Percentiles rank a stretch among this genome's conserved stretches.
These are phyloP conservation scores for Heliocidaris tuberculata DNA, from an alignment of 35 echinoderm and acorn worm genomes.

Conservation along the genomic window DNA sequence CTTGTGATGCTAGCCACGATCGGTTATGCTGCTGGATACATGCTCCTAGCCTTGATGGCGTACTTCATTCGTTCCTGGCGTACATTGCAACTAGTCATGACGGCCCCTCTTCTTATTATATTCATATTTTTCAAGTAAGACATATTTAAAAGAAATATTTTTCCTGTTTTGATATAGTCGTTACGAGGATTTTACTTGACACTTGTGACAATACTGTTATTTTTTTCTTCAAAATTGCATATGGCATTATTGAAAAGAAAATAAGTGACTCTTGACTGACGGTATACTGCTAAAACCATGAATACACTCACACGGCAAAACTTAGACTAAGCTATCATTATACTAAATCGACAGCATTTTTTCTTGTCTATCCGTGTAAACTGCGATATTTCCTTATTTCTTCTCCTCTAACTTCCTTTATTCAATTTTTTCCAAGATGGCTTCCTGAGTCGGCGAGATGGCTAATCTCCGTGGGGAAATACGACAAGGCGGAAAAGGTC, in stretches of 20 bases:
- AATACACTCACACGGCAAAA: too few relatives aligned
- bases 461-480: background rate
- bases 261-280: too few relatives aligned
- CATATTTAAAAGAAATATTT: background rate
- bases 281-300: too few relatives aligned
- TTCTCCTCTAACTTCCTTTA: too few relatives aligned
- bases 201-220: background rate
- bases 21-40: slow-evolving; percentile 74
- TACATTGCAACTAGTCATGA: slow-evolving; percentile 62
- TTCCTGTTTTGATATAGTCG: background rate
- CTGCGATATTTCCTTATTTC: too few relatives aligned
- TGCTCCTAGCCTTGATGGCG: slow-evolving; percentile 68
- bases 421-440: background rate
- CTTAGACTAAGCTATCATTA: too few relatives aligned
- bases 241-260: too few relatives aligned
- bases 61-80: slow-evolving; percentile 89
- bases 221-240: background rate
- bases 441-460: background rate
- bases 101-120: slow-evolving; percentile 40
- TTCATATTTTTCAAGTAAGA: slow-evolving; percentile 69
- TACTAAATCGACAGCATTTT: too few relatives aligned
- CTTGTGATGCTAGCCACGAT: slow-evolving; percentile 63
- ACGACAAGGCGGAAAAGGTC: background rate
- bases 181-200: background rate
- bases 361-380: too few relatives aligned